These are phyloP conservation scores for Coreius guichenoti DNA, from an alignment of 2,797 vertebrate genomes.

Conservation along the genomic window DNA sequence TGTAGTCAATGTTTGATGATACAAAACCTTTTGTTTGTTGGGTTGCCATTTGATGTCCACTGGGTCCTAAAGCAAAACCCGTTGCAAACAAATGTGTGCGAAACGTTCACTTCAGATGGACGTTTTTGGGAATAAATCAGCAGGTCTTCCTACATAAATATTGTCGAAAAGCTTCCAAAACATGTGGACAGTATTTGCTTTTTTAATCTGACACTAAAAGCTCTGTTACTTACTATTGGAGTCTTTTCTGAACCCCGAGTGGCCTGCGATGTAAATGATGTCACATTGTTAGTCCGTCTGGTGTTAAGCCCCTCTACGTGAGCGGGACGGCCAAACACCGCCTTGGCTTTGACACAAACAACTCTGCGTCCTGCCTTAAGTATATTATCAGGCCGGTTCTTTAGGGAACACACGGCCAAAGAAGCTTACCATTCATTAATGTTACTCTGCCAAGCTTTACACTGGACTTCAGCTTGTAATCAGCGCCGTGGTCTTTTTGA, in stretches of 20 bases:
- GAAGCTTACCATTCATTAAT: constrained; percentile 99
- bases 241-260: background rate
- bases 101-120: background rate
- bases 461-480: constrained; percentile 93
- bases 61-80: background rate
- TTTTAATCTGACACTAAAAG: background rate
- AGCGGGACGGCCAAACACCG: constrained; percentile 84
- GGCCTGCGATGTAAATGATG: constrained; percentile 34
- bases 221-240: background rate
- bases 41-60: background rate
- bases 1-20: background rate
- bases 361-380: constrained; percentile 87
- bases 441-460: constrained; percentile 97
- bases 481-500: constrained; percentile 92
- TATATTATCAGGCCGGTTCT: constrained; percentile 98
- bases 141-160: background rate
- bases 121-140: background rate
- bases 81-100: background rate
- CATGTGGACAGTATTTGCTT: background rate
- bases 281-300: constrained; percentile 77
- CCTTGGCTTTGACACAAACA: constrained; percentile 91
- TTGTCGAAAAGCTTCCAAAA: background rate
- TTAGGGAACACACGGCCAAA: constrained; percentile 97
- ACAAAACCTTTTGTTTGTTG: background rate
- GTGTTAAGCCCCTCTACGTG: constrained; percentile 93